phyloP scores from a whole-genome alignment of 2,113 vertebrate species.

The Struthidea cinerea region DNA sequence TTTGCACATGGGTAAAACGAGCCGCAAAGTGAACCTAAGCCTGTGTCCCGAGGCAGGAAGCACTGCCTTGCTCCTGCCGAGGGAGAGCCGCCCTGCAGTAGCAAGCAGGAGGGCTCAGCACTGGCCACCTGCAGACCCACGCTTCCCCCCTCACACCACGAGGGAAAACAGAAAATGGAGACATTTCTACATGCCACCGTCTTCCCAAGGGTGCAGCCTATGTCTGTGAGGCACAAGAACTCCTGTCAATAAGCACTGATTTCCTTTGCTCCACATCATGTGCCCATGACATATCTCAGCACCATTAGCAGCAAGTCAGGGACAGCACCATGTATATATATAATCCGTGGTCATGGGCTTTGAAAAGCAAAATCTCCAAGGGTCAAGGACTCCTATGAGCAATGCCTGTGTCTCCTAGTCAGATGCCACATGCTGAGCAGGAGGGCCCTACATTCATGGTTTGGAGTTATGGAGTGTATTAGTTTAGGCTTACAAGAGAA shows the following conservation, averaged over 20 bases:
- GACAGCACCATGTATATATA: background rate
- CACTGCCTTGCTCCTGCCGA: background rate
- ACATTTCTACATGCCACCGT: accelerated
- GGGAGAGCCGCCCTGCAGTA: background rate
- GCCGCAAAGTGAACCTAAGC: background rate
- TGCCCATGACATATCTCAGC: accelerated
- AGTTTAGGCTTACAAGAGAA: background rate
- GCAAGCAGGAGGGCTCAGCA: accelerated
- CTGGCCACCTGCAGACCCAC: background rate
- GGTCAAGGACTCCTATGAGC: background rate
- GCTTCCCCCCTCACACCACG: accelerated
- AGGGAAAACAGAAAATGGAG: background rate
- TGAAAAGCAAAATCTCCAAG: background rate
- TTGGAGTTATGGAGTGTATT: background rate
- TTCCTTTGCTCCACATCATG: accelerated
- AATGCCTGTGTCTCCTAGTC: background rate
- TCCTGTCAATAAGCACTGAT: background rate
- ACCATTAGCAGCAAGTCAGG: background rate
- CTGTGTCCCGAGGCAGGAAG: background rate
- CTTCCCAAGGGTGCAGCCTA: background rate
- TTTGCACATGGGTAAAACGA: background rate
- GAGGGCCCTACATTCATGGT: background rate
- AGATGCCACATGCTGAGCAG: background rate
- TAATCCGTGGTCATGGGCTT: accelerated
- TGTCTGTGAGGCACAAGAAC: background rate